Conservation (phyloP, 1,140 invertebrate genomes). For the Zaprionus ghesquierei region DNA sequence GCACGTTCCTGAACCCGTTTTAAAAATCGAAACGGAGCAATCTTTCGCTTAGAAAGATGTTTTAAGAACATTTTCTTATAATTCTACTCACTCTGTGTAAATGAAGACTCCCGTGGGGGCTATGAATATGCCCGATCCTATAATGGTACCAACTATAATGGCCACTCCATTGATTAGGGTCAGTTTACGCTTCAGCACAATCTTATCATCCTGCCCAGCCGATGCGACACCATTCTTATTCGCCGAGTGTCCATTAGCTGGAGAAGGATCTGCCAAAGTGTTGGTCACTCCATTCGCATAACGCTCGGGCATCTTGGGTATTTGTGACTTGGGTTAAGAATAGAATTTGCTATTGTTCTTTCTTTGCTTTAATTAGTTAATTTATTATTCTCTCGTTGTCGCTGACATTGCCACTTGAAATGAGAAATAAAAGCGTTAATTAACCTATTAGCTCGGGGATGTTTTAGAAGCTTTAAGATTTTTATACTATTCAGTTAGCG, state of each 20-base stretch:
- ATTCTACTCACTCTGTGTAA: conserved; percentile 85
- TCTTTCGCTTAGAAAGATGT: not conserved
- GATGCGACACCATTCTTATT: not conserved
- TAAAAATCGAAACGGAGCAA: not conserved
- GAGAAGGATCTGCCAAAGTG: conserved; percentile 48
- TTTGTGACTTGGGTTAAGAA: not conserved
- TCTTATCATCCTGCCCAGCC: conserved; percentile 72
- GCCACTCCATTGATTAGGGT: conserved; percentile 93
- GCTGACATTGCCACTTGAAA: conserved; percentile 59
- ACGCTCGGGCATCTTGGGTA: conserved; percentile 59
- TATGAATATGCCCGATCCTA: conserved; percentile 93
- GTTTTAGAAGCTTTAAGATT: not conserved
- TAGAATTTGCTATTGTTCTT: not conserved
- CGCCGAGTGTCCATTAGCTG: conserved; percentile 14
- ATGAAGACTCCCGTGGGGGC: conserved; percentile 89
- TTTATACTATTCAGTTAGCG: not conserved
- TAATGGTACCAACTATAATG: conserved; percentile 93
- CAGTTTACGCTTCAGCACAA: conserved; percentile 91
- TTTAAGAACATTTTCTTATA: not conserved
- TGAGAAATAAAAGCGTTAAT: not conserved
- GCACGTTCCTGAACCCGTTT: not conserved
- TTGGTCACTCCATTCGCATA: conserved; percentile 77
- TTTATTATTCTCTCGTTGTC: conserved; percentile 9
- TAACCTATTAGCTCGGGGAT: not conserved
- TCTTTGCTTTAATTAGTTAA: not conserved